These are phyloP conservation scores for Menidia beryllina DNA, from an alignment of 2,113 vertebrate species.

Conservation along the genomic window DNA sequence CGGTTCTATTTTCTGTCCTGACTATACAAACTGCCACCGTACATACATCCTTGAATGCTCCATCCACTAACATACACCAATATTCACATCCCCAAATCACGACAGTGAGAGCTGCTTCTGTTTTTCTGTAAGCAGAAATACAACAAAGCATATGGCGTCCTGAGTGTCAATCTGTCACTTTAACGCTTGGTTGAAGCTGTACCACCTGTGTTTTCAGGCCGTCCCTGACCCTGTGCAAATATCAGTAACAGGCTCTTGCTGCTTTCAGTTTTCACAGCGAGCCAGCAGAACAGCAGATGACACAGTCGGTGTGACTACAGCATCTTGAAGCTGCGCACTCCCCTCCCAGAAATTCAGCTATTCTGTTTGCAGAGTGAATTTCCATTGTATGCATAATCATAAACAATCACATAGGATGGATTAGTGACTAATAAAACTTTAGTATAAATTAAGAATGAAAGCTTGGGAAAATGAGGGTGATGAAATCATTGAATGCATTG, in stretches of 20 bases:
- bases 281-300: conserved; percentile 37
- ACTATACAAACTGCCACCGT: neutral
- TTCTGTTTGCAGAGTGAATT: neutral
- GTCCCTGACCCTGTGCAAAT: conserved; percentile 5
- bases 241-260: conserved; percentile 12
- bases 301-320: conserved; percentile 15
- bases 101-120: neutral
- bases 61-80: neutral
- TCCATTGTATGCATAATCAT: neutral
- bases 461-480: neutral
- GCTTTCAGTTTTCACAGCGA: conserved; percentile 41
- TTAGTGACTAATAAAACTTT: neutral
- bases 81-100: conserved; percentile 6
- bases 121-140: conserved; percentile 20
- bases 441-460: conserved; percentile 6
- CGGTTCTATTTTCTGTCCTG: neutral
- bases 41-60: neutral
- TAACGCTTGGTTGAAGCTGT: conserved; percentile 6
- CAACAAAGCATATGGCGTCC: conserved; percentile 22
- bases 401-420: neutral
- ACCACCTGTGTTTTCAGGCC: conserved; percentile 42
- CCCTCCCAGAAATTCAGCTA: conserved; percentile 1
- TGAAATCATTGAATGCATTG: neutral
- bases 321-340: conserved; percentile 20
- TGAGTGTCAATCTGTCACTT: conserved; percentile 11